Conservation (phyloP, 2,797 vertebrate genomes). For the Smutsia temminckii region DNA sequence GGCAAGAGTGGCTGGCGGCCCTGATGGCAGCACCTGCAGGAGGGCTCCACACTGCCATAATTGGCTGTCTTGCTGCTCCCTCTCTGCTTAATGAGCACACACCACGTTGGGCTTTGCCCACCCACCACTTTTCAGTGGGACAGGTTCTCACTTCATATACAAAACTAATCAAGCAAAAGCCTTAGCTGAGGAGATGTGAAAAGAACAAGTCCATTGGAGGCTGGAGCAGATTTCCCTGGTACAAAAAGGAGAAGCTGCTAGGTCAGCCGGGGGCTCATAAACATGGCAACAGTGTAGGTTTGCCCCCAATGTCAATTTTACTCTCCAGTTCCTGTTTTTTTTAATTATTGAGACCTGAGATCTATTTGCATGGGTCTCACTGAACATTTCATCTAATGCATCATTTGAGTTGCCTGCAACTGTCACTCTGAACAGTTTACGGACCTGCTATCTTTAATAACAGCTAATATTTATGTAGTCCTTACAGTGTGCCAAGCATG, state of each 20-base stretch:
- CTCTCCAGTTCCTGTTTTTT: not conserved
- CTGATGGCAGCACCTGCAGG: not conserved
- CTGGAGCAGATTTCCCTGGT: not conserved
- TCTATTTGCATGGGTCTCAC: not conserved
- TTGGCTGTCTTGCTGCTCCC: conserved; percentile 31
- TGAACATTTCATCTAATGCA: not conserved
- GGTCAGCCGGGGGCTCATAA: not conserved
- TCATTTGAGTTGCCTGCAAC: not conserved
- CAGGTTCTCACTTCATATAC: not conserved
- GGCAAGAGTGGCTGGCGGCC: conserved; percentile 41
- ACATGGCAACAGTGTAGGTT: not conserved
- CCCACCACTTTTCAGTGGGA: not conserved
- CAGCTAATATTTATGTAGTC: not conserved
- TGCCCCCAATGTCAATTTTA: not conserved
- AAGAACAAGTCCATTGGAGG: not conserved
- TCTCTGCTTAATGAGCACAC: conserved; percentile 6
- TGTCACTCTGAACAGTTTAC: not conserved
- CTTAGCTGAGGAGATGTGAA: not conserved
- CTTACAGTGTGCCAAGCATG: not conserved
- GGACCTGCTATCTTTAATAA: not conserved
- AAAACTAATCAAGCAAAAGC: not conserved
- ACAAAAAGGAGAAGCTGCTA: not conserved
- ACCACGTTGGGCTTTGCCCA: not conserved
- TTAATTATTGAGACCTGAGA: not conserved
- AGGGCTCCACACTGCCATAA: not conserved